These are phyloP conservation scores for Abrostola tripartita DNA, from an alignment of 2,888 invertebrate genomes.

Conservation along the genomic window DNA sequence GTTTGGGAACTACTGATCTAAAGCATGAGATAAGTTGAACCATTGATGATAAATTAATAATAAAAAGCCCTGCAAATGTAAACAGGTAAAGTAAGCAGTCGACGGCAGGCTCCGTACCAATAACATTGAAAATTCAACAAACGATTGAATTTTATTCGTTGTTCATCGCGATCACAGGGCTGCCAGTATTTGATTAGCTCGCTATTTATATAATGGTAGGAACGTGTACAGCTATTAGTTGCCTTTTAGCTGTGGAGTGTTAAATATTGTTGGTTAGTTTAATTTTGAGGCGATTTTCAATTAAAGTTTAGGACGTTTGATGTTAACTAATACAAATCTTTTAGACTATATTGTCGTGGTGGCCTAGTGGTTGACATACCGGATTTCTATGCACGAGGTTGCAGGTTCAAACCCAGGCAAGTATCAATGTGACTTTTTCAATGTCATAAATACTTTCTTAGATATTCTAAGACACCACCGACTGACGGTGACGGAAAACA, in stretches of 20 bases:
- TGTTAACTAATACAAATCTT: no score
- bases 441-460: no score
- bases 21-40: not conserved
- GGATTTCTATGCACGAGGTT: no score
- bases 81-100: slow-evolving; percentile 17
- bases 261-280: not conserved
- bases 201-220: slow-evolving; percentile 12
- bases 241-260: not conserved
- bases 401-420: no score
- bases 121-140: slow-evolving; percentile 70
- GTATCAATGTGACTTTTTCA: no score
- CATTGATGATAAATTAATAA: slow-evolving; percentile 29
- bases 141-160: slow-evolving; percentile 68
- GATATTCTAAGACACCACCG: no score
- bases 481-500: no score
- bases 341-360: no score
- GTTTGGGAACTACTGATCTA: no score
- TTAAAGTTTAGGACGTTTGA: no score
- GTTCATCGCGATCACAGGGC: slow-evolving; percentile 62
- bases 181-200: slow-evolving; percentile 39
- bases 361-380: no score
- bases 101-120: slow-evolving; percentile 50
- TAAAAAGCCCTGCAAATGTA: slow-evolving; percentile 19
- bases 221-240: slow-evolving; percentile 3
- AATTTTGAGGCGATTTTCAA: no score